Evolutionary conservation across 2,113 vertebrate genomes (phyloP).

Genomic region (Bubo blakistoni): DNA sequence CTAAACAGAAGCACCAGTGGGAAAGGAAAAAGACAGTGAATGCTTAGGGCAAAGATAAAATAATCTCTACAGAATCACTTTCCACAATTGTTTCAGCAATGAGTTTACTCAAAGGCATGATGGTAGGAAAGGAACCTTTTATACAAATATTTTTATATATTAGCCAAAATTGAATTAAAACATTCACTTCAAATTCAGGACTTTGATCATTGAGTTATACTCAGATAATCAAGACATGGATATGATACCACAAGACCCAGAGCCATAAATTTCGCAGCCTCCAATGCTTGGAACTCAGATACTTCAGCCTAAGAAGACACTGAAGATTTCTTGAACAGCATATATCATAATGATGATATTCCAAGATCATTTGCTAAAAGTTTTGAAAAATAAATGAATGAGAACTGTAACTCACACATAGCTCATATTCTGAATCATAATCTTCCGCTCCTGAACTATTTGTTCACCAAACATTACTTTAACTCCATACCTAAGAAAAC

Average conservation of each 20-base stretch:
- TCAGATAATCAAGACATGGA: neutral
- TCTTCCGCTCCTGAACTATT: neutral
- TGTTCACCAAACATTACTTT: neutral
- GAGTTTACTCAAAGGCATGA: neutral
- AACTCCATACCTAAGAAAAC: neutral
- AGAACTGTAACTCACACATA: neutral
- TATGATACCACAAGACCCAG: neutral
- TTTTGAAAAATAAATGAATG: neutral
- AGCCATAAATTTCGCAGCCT: neutral
- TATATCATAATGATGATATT: neutral
- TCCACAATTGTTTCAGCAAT: neutral
- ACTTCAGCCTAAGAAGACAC: neutral
- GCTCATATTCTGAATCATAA: neutral
- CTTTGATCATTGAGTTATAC: neutral
- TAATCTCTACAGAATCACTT: neutral
- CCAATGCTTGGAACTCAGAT: neutral
- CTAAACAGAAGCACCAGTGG: neutral
- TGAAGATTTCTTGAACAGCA: neutral
- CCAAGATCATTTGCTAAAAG: neutral
- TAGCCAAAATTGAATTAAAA: neutral
- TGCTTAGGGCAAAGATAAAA: neutral
- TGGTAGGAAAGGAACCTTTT: neutral
- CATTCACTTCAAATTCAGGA: neutral
- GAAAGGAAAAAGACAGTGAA: neutral
- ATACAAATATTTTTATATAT: neutral